Conservation (phyloP, 2,888 invertebrate genomes). For the Lithophane leautieri region DNA sequence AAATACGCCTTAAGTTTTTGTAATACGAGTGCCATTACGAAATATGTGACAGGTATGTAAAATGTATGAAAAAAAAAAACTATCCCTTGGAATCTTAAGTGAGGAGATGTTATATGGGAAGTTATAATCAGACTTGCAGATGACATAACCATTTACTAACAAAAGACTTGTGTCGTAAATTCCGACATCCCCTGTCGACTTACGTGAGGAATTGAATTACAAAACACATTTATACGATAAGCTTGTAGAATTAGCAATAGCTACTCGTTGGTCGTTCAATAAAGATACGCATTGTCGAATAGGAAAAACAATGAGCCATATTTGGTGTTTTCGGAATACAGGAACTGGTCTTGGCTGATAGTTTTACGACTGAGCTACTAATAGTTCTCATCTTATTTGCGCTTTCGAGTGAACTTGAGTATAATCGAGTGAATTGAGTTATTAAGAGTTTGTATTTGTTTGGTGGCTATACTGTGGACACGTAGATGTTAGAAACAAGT, state of each 20-base stretch:
- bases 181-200: slow-evolving; percentile 51
- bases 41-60: slow-evolving; percentile 55
- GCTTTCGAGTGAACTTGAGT: neutral
- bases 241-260: slow-evolving; percentile 48
- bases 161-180: slow-evolving; percentile 62
- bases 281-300: slow-evolving; percentile 63
- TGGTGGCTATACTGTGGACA: neutral
- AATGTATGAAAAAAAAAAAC: slow-evolving; percentile 38
- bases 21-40: slow-evolving; percentile 33
- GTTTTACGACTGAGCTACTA: slow-evolving; percentile 23
- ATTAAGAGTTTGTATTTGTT: neutral
- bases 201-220: slow-evolving; percentile 52
- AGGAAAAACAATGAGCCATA: slow-evolving; percentile 55
- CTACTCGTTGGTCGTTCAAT: slow-evolving; percentile 42
- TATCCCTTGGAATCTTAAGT: slow-evolving; percentile 48
- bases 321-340: slow-evolving; percentile 60
- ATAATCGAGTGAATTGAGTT: neutral
- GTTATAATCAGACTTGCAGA: slow-evolving; percentile 59
- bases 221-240: slow-evolving; percentile 39
- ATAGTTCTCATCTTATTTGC: slow-evolving; percentile 10
- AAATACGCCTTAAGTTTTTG: slow-evolving; percentile 41
- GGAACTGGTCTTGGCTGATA: slow-evolving; percentile 35
- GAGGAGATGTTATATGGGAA: slow-evolving; percentile 42
- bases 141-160: slow-evolving; percentile 58
- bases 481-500: neutral